Evolutionary conservation across 1,140 invertebrate genomes (phyloP).

Genomic region (Trypoxylus dichotomus): DNA sequence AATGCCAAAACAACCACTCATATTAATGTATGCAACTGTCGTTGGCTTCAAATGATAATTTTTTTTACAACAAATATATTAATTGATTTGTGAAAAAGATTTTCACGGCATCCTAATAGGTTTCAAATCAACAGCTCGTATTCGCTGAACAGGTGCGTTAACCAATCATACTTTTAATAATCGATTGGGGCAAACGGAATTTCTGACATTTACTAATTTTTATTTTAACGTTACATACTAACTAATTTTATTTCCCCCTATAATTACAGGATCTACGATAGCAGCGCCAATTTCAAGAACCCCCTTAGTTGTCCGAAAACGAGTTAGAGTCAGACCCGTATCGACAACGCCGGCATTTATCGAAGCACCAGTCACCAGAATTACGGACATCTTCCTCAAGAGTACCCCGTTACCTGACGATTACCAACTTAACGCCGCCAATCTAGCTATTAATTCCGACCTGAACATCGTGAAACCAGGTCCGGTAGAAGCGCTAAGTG

Average conservation of each 20-base stretch:
- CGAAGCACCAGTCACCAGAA: conserved; percentile 39
- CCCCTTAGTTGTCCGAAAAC: conserved; percentile 27
- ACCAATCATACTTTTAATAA: too few species aligned
- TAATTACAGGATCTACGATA: conserved; percentile 30
- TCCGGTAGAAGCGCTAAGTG: background rate
- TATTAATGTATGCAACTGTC: too few species aligned
- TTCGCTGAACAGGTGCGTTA: too few species aligned
- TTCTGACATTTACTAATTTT: too few species aligned
- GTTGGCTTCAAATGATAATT: too few species aligned
- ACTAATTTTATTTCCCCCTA: background rate
- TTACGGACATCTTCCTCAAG: conserved; percentile 32
- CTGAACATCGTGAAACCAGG: background rate
- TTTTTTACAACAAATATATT: too few species aligned
- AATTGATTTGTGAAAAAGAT: too few species aligned
- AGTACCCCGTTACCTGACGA: conserved; percentile 28
- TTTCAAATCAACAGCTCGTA: too few species aligned
- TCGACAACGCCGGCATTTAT: background rate
- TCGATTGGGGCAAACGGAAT: too few species aligned
- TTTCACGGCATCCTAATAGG: too few species aligned
- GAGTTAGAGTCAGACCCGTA: conserved; percentile 32
- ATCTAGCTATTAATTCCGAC: background rate
- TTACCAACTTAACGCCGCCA: background rate
- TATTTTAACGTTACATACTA: too few species aligned
- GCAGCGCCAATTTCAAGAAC: conserved; percentile 12
- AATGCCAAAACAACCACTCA: too few species aligned